Conservation (phyloP, 1,140 invertebrate species). For the Cyclina sinensis region DNA sequence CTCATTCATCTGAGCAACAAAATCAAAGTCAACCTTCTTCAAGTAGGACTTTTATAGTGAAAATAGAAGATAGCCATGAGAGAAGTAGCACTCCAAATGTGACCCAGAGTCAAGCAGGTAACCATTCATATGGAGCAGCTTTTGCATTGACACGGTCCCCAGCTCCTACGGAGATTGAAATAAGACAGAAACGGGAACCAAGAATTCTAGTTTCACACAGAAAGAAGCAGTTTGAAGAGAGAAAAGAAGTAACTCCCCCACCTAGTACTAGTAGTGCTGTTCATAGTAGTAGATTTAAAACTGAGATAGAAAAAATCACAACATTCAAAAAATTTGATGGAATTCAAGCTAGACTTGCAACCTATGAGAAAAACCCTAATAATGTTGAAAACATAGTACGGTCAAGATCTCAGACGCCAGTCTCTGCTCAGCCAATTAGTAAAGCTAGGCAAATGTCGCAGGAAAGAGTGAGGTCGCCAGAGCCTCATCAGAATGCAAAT, state of each 20-base stretch:
- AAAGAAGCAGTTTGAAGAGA: constrained; percentile 81
- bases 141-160: constrained; percentile 81
- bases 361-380: constrained; percentile 76
- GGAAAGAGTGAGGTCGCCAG: constrained; percentile 62
- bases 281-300: constrained; percentile 75
- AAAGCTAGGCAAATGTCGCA: constrained; percentile 64
- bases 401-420: constrained; percentile 56
- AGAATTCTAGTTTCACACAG: constrained; percentile 77
- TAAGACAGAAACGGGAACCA: constrained; percentile 67
- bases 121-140: constrained; percentile 78
- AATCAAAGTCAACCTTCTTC: constrained; percentile 57
- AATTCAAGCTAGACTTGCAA: constrained; percentile 76
- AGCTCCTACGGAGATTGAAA: constrained; percentile 77
- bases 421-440: constrained; percentile 45
- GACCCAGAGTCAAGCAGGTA: constrained; percentile 34
- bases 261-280: neutral
- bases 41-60: constrained; percentile 75
- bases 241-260: constrained; percentile 72
- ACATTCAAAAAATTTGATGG: constrained; percentile 80
- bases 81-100: constrained; percentile 59
- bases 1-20: constrained; percentile 63
- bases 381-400: constrained; percentile 21
- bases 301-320: constrained; percentile 82
- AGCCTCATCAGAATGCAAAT: constrained; percentile 37
- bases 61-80: constrained; percentile 70